These are phyloP conservation scores for Druon quercuslanigerum DNA, from an alignment of 1,140 invertebrate genomes.

Conservation along the genomic window DNA sequence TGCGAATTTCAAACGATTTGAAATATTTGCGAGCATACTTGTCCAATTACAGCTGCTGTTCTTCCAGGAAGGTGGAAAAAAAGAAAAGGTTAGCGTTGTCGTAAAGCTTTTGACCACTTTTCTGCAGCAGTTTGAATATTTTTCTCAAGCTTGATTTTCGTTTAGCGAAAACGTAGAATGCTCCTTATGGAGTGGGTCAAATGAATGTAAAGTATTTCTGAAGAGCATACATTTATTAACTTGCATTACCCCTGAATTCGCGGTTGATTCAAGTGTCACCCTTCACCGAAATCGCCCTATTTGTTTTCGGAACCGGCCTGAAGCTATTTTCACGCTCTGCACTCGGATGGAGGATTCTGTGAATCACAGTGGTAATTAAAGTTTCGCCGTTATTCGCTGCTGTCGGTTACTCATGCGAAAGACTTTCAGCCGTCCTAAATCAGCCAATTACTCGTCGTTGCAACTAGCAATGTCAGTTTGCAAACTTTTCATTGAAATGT, in stretches of 20 bases:
- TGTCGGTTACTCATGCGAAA: not conserved
- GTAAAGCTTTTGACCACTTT: slow-evolving; percentile 27
- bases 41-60: too few relatives aligned
- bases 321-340: slow-evolving; percentile 32
- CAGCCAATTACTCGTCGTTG: not conserved
- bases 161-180: too few relatives aligned
- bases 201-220: slow-evolving; percentile 32
- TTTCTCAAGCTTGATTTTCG: slow-evolving; percentile 33
- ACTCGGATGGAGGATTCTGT: slow-evolving; percentile 6
- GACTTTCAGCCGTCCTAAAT: not conserved
- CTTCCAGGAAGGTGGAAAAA: too few relatives aligned
- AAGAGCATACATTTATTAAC: slow-evolving; percentile 2
- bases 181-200: not conserved
- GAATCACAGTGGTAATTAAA: slow-evolving; percentile 9
- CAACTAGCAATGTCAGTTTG: not conserved
- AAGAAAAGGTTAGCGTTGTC: too few relatives aligned
- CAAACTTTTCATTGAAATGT: not conserved
- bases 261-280: slow-evolving; percentile 45
- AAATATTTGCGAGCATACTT: too few relatives aligned
- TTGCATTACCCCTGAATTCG: slow-evolving; percentile 2
- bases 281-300: slow-evolving; percentile 42
- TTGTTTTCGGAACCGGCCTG: slow-evolving; percentile 36
- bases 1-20: too few relatives aligned
- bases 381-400: slow-evolving; percentile 1
- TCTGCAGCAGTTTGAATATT: slow-evolving; percentile 33